phyloP scores from a whole-genome alignment of 2,113 vertebrate species.

The Peromyscus maniculatus region DNA sequence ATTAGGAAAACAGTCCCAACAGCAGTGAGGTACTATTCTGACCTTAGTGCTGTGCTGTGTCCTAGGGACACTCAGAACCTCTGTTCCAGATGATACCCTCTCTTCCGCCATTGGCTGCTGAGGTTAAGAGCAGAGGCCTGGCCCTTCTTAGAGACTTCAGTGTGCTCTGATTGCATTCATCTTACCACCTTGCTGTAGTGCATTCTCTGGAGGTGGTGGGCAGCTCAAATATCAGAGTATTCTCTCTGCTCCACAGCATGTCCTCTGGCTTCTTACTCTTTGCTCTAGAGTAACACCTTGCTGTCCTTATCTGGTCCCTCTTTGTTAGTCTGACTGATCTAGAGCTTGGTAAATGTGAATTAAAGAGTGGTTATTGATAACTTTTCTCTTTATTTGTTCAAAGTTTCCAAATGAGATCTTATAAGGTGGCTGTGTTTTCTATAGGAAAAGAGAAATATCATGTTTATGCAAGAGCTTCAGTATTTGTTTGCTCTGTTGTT shows the following conservation, averaged over 20 bases:
- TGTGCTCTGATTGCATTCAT: neutral
- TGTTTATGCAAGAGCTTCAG: conserved; percentile 98
- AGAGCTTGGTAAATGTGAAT: neutral
- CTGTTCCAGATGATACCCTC: neutral
- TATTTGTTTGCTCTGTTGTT: conserved; percentile 97
- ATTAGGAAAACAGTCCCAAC: neutral
- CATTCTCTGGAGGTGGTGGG: neutral
- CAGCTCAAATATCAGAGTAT: neutral
- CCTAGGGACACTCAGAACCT: neutral
- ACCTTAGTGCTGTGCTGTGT: neutral
- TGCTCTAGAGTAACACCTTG: neutral
- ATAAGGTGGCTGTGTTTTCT: conserved; percentile 36
- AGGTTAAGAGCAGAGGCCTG: neutral
- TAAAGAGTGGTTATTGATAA: neutral
- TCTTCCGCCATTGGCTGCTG: neutral
- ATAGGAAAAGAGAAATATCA: conserved; percentile 96
- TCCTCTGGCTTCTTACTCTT: neutral
- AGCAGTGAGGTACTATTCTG: fast-evolving
- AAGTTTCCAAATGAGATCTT: conserved; percentile 12
- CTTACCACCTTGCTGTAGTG: neutral
- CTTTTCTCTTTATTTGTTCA: neutral
- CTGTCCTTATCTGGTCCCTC: neutral
- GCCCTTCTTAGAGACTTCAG: neutral
- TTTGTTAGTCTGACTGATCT: neutral
- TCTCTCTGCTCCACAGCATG: neutral